Evolutionary conservation across 1,140 invertebrate genomes (phyloP).

Genomic region (Orchestia grillus): DNA sequence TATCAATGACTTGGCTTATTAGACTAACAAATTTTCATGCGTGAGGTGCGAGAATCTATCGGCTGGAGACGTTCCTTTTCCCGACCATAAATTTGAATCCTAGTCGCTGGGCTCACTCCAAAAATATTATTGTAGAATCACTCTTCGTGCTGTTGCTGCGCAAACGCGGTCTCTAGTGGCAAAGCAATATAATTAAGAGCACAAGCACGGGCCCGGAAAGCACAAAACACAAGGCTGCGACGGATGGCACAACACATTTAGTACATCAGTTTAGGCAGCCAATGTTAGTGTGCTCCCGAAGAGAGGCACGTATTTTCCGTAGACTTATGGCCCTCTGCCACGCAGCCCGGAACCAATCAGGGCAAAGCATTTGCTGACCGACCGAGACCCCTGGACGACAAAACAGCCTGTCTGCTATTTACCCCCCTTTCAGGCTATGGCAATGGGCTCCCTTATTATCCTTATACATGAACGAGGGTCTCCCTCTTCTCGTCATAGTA

Average conservation of each 20-base stretch:
- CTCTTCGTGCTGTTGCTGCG: not conserved
- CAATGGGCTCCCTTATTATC: constrained; percentile 17
- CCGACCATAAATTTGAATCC: too few species aligned
- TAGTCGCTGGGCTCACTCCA: too few species aligned
- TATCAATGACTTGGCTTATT: too few species aligned
- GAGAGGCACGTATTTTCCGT: constrained; percentile 27
- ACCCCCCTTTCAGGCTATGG: not conserved
- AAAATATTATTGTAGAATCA: too few species aligned
- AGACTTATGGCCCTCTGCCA: not conserved
- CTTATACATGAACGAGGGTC: not conserved
- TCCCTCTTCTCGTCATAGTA: not conserved
- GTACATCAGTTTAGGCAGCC: not conserved
- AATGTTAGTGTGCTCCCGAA: constrained; percentile 18
- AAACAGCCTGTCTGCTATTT: not conserved
- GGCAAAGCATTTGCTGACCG: not conserved
- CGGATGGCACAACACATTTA: not conserved
- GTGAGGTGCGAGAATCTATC: too few species aligned
- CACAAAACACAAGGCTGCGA: not conserved
- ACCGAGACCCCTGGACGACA: not conserved
- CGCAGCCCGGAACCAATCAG: not conserved
- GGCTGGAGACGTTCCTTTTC: too few species aligned
- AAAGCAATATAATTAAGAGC: not conserved
- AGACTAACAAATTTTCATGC: too few species aligned
- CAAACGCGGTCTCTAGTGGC: not conserved
- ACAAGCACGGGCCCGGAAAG: not conserved